Evolutionary conservation across 2,888 invertebrate species (phyloP).

Genomic region (Meandrusa payeni): DNA sequence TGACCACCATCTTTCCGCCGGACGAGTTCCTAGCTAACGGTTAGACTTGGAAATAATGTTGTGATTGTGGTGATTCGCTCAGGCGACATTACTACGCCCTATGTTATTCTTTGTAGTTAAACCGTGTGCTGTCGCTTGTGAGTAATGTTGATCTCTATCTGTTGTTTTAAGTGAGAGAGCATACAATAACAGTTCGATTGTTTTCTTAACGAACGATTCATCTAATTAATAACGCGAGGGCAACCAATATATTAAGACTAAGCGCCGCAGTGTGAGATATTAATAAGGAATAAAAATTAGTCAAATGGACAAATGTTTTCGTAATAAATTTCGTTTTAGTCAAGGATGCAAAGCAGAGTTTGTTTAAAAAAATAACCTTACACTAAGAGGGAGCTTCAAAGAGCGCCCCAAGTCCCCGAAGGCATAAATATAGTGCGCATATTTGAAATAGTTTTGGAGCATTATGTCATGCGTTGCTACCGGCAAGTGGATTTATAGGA

Average conservation of each 20-base stretch:
- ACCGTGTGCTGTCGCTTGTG: not conserved
- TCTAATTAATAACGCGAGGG: not conserved
- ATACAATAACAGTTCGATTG: constrained; percentile 3
- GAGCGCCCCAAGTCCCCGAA: constrained; percentile 15
- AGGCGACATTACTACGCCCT: constrained; percentile 3
- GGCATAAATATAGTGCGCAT: constrained; percentile 30
- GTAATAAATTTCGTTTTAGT: constrained; percentile 11
- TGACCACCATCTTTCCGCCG: constrained; percentile 19
- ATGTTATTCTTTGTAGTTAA: not conserved
- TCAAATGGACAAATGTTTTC: constrained; percentile 14
- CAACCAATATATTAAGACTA: not conserved
- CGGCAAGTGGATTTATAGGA: constrained; percentile 57
- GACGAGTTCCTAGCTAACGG: constrained; percentile 16
- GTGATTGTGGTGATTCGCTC: constrained; percentile 8
- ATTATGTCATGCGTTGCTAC: constrained; percentile 43
- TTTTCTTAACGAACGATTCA: constrained; percentile 1
- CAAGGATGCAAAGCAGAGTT: not conserved
- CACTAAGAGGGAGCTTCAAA: constrained; percentile 10
- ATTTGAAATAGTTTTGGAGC: constrained; percentile 38
- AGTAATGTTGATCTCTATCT: not conserved
- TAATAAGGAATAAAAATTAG: not conserved
- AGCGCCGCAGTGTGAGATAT: not conserved
- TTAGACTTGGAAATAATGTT: constrained; percentile 10
- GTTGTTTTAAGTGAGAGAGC: not conserved
- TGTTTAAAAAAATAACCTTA: constrained; percentile 22